Percentiles rank a stretch among this genome's conserved stretches.
phyloP scores from a whole-genome alignment of 2,113 vertebrate genomes.

The Thermophis baileyi region DNA sequence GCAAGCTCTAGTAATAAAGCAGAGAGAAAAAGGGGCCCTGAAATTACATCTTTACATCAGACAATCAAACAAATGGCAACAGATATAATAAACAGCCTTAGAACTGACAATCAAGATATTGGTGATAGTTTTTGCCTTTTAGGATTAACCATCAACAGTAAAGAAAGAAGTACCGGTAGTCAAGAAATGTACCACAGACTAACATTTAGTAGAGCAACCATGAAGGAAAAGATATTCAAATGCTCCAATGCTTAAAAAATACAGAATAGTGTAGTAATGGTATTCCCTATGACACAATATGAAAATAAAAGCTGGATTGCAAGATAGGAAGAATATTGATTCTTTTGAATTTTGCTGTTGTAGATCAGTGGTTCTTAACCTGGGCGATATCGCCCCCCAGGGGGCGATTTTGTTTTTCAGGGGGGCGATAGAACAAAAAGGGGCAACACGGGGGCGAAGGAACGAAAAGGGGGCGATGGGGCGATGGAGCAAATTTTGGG shows the following conservation, averaged over 20 bases:
- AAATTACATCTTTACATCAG: background rate
- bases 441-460: no score
- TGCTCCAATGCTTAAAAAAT: background rate
- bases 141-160: background rate
- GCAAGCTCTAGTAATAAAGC: background rate
- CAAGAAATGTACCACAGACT: background rate
- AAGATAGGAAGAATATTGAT: background rate
- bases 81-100: background rate
- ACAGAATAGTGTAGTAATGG: background rate
- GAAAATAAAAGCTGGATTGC: background rate
- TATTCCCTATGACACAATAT: background rate
- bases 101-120: background rate
- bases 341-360: background rate
- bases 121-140: background rate
- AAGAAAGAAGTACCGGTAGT: background rate
- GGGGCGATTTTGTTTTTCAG: no score
- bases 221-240: background rate
- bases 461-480: no score
- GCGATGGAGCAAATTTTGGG: no score
- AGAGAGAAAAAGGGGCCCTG: background rate
- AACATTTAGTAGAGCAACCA: background rate
- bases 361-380: no score
- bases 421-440: no score
- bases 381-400: no score
- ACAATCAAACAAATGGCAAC: background rate